These are phyloP conservation scores for Pao palembangensis DNA, from an alignment of 2,113 vertebrate species.

Conservation along the genomic window DNA sequence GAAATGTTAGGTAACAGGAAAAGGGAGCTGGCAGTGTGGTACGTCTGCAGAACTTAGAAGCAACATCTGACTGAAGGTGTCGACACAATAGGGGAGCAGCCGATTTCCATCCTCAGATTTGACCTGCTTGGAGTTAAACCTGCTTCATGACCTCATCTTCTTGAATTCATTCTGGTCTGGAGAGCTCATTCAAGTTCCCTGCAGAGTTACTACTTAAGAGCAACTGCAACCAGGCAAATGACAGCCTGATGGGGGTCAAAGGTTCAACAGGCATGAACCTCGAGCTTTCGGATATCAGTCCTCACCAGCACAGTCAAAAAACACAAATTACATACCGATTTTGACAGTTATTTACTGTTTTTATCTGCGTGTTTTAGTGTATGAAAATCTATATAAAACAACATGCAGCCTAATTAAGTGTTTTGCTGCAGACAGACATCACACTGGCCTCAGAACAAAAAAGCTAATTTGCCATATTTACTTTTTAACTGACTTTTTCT, in stretches of 20 bases:
- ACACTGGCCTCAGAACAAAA: too few species aligned
- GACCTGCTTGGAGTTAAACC: conserved; percentile 42
- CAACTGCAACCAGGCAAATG: conserved; percentile 26
- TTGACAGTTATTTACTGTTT: too few species aligned
- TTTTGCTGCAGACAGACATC: too few species aligned
- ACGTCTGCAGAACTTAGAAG: background rate
- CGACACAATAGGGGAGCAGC: conserved; percentile 38
- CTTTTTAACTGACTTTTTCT: too few species aligned
- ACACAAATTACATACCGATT: background rate
- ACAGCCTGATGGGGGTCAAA: conserved; percentile 20
- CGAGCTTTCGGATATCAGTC: conserved; percentile 11
- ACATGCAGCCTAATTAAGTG: too few species aligned
- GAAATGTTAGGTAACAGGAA: background rate
- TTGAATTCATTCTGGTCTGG: conserved; percentile 42
- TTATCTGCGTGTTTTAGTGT: too few species aligned
- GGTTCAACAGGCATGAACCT: conserved; percentile 17
- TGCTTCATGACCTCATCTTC: conserved; percentile 47
- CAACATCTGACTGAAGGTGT: background rate
- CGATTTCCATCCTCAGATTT: conserved; percentile 35
- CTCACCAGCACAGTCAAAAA: background rate
- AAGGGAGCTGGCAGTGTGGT: background rate
- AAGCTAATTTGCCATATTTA: too few species aligned
- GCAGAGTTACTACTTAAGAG: conserved; percentile 36
- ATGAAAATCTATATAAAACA: too few species aligned
- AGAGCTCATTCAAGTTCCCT: conserved; percentile 43